Base-by-base conservation (phyloP, 2,113 vertebrate species). In the Myiopsitta monachus region DNA sequence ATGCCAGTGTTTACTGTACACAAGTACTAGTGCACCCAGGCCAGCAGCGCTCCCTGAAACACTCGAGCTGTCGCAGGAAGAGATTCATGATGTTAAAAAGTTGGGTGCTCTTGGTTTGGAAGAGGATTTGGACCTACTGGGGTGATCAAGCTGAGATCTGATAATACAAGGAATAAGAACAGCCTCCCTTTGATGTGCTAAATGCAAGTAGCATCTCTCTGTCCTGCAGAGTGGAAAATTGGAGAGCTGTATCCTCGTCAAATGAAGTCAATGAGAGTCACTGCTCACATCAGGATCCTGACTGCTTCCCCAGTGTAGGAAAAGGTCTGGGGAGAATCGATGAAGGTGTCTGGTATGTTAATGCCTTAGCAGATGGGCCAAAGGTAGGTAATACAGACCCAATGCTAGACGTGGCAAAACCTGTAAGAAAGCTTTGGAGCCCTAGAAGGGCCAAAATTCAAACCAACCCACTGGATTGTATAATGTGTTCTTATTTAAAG, bases 1-100 rank as follows among this genome's bases (percentile, higher is more conserved):
- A 94, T 95, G 97, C 79, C 98, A 94, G 94, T 93, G 94, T 97
- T 86, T 77, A 43, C 97, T 86, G 95, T 14, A 76, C 91, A 23
- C 87, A 5, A 64, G 30, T 21, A 15, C 49, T 2, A 39, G 36
- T 8, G 46, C 78, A 23, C 28, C 9, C n/a, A 27, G 9, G 46
- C 15, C 38, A 27, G 52, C 17, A 31, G 27, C 17, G 2, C 7
- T 21, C 62, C 5, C 14, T 1, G 4, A 8, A 3, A 16, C 43
- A 3, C 2, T 11, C 4, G 3, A 30, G 9, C 47, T 39, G 18
- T n/a, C 30, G 0, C 18, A 18, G 36, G 26, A 47, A 19, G 33
- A 24, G 22, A 19, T 18, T 36, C 18, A 3, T 11, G 47, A 24
- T 27, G 18, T 47, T 24, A 51, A 7, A 33, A 28, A 18, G 21